Evolutionary conservation across 2,888 invertebrate genomes (phyloP).

Genomic region (Aleiodes leptofemur): DNA sequence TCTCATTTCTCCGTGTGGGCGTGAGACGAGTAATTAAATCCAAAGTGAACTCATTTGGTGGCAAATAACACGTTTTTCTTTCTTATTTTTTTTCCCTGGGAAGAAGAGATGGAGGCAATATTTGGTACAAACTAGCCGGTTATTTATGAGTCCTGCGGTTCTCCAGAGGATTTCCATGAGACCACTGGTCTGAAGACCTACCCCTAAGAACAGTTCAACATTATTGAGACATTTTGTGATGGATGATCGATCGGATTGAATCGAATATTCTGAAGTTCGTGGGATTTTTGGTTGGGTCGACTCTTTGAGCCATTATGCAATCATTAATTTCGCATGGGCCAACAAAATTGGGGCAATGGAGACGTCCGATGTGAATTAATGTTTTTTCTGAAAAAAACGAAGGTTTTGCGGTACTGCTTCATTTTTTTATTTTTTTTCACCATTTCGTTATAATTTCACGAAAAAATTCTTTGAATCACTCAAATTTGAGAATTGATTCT

Average conservation of each 20-base stretch:
- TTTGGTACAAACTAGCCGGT: conserved; percentile 62
- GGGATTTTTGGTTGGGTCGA: neutral
- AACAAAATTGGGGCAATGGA: conserved; percentile 19
- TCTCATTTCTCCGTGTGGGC: conserved; percentile 69
- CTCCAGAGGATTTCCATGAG: neutral
- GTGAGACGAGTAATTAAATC: conserved; percentile 74
- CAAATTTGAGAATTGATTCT: neutral
- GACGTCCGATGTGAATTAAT: conserved; percentile 26
- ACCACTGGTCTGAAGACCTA: neutral
- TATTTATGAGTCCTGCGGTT: conserved; percentile 67
- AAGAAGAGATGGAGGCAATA: neutral
- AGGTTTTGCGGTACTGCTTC: neutral
- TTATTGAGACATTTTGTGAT: conserved; percentile 25
- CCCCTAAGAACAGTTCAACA: neutral
- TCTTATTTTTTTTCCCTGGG: conserved; percentile 29
- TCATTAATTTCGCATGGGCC: neutral
- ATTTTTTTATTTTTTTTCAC: neutral
- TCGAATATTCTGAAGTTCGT: neutral
- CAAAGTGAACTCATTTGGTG: conserved; percentile 73
- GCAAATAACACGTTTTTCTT: conserved; percentile 71
- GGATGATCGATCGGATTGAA: conserved; percentile 15
- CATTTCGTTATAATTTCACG: conserved; percentile 2
- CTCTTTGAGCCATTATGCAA: conserved; percentile 19
- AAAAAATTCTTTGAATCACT: too few species aligned
- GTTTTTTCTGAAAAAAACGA: neutral